Evolutionary conservation across 2,888 invertebrate species (phyloP), one percentile per base, ranked within the genome.

Genomic region (Pasiphila rectangulata): DNA sequence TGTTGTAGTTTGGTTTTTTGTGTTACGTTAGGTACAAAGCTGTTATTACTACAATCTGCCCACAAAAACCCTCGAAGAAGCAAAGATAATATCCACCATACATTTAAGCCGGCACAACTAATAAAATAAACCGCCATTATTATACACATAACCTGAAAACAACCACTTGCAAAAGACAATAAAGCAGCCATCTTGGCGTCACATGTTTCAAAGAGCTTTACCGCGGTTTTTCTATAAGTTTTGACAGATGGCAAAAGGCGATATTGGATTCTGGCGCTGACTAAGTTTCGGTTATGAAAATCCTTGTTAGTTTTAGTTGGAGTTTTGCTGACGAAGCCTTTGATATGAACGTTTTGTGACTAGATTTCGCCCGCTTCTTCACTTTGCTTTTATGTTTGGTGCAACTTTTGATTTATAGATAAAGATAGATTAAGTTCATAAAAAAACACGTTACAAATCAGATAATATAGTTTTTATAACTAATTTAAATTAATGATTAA

Each of bases 181-280:
- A 51, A 38, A 45, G 12, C 57, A 36, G 55, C 57, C 60, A 60
- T 60, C 47, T 57, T 56, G 51, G 51, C 57, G 53, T 46, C 67
- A 61, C 42, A 37, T 67, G 64, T 49, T 37, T 30, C 29, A 24
- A 63, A 65, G 43, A 51, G 54, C 59, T 62, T 57, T 62, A 48
- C 56, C 54, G 56, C 52, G 52, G 47, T 53, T 71, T 68, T 25
- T 40, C 29, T 40, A 41, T 37, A 56, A 53, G 67, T 44, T 41
- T 43, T 46, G 40, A 41, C 50, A 55, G 36, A 47, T 43, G 55
- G 59, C 61, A 56, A 56, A 19, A 42, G 54, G 47, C 54, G 58
- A 59, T 72, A 72, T 72, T 70, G 63, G 64, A 59, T 61, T 61
- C 41, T 48, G 47, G 32, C 48, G 69, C 69, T 67, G 68, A 69